Base-by-base conservation (phyloP, 2,797 vertebrate species). In the Coracias cyanogaster region DNA sequence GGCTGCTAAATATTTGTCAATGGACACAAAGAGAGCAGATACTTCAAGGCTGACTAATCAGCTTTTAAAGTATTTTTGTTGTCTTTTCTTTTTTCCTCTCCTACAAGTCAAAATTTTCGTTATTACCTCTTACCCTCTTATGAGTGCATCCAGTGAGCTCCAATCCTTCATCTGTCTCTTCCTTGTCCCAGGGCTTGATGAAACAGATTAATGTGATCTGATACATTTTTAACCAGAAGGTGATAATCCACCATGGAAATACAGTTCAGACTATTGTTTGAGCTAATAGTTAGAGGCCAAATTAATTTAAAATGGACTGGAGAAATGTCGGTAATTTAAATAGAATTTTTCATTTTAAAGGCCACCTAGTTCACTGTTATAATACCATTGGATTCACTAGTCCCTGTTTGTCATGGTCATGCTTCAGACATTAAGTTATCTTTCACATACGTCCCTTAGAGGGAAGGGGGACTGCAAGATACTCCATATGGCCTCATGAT, bases 401-500 rank as follows among this genome's bases (percentile, higher is more conserved):
- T 55, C 16, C 39, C 31, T 67, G 24, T 82, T 95, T 87, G 83
- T 67, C 78, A 71, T 18, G n/a, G 65, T 83, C 80, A 69, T 80
- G 80, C 79, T 96, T 90, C 91, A 94, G 96, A 97, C 77, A 96
- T 25, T 33, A 97, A 97, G 76, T 41, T 82, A 54, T 65, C 37
- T 37, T 93, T 97, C 93, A 97, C 81, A 60, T 95, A 83, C 54
- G 55, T 33, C 1, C 3, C 61, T 93, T 33, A 31, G 16, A 85
- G 31, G 33, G 67, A 66, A 65, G 12, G 49, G 8, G 57, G 82
- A 11, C 28, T 43, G 45, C 67, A 85, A 65, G 10, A 57, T 95
- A 74, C 66, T 77, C 66, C 4, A 0, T 60, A 64, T 22, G 31
- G 49, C 29, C 12, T 79, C 55, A 70, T 10, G 29, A 62, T 13